phyloP scores from a whole-genome alignment of 2,888 invertebrate genomes.

The Halocaridina rubra region DNA sequence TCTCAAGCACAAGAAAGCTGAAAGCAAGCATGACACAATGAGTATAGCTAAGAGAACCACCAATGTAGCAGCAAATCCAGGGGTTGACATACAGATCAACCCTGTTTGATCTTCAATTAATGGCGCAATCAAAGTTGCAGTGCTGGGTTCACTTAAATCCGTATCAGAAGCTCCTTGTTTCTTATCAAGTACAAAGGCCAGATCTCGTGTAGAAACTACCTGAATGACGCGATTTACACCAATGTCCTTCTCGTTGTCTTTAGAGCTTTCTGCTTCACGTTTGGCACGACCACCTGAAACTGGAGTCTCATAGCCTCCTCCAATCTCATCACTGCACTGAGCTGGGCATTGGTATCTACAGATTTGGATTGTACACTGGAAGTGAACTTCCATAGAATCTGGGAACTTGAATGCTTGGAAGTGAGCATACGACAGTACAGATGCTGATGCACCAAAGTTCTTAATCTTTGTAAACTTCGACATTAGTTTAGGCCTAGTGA shows the following conservation, averaged over 20 bases:
- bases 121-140: slow-evolving; percentile 61
- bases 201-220: slow-evolving; percentile 90
- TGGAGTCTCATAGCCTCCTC: slow-evolving; percentile 56
- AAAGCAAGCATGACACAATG: slow-evolving; percentile 85
- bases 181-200: slow-evolving; percentile 82
- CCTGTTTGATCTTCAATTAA: slow-evolving; percentile 68
- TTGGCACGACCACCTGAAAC: slow-evolving; percentile 70
- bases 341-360: slow-evolving; percentile 93
- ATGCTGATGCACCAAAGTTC: slow-evolving; percentile 93
- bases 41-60: slow-evolving; percentile 85
- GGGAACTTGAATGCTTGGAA: slow-evolving; percentile 89
- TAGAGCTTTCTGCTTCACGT: slow-evolving; percentile 57
- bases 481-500: slow-evolving; percentile 91
- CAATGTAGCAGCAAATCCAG: slow-evolving; percentile 89
- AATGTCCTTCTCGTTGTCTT: slow-evolving; percentile 75
- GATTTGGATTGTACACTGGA: slow-evolving; percentile 94
- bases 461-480: slow-evolving; percentile 94
- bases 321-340: slow-evolving; percentile 77
- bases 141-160: slow-evolving; percentile 38
- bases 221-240: slow-evolving; percentile 89
- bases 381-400: slow-evolving; percentile 95
- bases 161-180: slow-evolving; percentile 57
- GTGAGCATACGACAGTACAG: slow-evolving; percentile 85
- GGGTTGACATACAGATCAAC: slow-evolving; percentile 92
- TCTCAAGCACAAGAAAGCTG: slow-evolving; percentile 86